Percentiles rank a stretch among this genome's conserved stretches.
Conservation (phyloP, 2,113 vertebrate species). For the human (Homo sapiens) region GRCh38 chr14:103370001-103370500, state of each 20-base stretch:
- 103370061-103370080: background rate
- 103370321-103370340: too few relatives aligned
- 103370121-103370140: background rate
- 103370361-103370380: too few relatives aligned
- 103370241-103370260: too few relatives aligned
- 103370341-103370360: too few relatives aligned
- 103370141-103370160: background rate
- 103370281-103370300: too few relatives aligned
- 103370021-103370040: background rate
- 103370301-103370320: too few relatives aligned
- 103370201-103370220: background rate
- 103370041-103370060: background rate
- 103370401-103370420: too few relatives aligned
- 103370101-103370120: background rate
- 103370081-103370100: background rate
- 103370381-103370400: too few relatives aligned
- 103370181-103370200: background rate
- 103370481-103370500: rapidly evolving
- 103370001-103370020: background rate
- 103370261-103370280: too few relatives aligned
- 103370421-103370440: too few relatives aligned
- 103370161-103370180: background rate
- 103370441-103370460: rapidly evolving
- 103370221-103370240: background rate
- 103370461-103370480: too few relatives aligned